phyloP scores from a whole-genome alignment of 2,797 vertebrate species.

The Balearica regulorum region DNA sequence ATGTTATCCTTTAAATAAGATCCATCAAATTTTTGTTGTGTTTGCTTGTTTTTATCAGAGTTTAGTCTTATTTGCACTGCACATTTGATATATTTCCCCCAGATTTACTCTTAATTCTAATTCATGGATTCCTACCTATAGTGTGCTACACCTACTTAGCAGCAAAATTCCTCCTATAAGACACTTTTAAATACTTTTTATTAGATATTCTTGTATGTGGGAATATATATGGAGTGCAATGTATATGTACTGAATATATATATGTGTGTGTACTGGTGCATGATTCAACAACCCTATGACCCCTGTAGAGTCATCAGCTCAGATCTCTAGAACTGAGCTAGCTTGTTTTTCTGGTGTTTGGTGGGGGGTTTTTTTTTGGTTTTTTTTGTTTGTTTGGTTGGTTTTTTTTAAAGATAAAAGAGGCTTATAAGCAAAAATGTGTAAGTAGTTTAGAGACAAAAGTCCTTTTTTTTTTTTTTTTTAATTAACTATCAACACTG shows the following conservation, averaged over 20 bases:
- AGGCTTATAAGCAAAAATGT: not conserved
- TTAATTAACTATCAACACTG: not conserved
- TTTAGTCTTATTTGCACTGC: not conserved
- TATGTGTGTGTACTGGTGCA: not conserved
- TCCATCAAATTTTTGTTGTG: not conserved
- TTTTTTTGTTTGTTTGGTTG: too few species aligned
- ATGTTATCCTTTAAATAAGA: not conserved
- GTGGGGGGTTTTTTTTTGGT: too few species aligned
- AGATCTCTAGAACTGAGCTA: not conserved
- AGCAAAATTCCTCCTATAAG: not conserved
- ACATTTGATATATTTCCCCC: not conserved
- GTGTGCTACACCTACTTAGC: not conserved
- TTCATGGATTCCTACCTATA: not conserved
- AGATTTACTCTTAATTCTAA: not conserved
- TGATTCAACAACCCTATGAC: not conserved
- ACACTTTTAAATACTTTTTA: not conserved
- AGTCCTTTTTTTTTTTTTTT: not conserved
- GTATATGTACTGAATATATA: not conserved
- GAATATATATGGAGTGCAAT: not conserved
- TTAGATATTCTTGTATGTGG: not conserved
- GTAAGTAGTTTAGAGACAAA: not conserved
- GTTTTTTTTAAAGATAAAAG: not conserved
- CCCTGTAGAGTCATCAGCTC: not conserved
- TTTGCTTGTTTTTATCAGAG: not conserved
- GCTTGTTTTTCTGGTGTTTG: too few species aligned